Evolutionary conservation across 2,888 invertebrate species (phyloP), one percentile per base, ranked within the genome.

Genomic region (Drosophila gaucha): DNA sequence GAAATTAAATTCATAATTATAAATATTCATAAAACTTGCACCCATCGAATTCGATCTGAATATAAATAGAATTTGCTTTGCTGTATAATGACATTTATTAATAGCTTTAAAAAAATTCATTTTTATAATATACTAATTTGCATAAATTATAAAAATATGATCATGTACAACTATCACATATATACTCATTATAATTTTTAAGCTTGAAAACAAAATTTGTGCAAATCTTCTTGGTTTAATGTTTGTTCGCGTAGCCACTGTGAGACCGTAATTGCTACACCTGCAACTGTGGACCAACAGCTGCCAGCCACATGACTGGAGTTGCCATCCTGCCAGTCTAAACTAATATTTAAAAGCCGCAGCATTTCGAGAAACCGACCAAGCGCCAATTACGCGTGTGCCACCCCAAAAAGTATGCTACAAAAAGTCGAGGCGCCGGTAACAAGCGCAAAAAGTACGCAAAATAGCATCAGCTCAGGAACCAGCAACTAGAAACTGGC

Each of bases 301-400:
- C 71, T 74, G 62, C 49, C 52, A 62, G 54, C 57, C 44, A 46
- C 52, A 67, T 41, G 46, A 16, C 39, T 52, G 22, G 26, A 62
- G 51, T 47, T 50, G 44, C 44, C 16, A 20, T 31, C 12, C 24
- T 43, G 67, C 35, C 47, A 60, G 62, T 65, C 62, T 62, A 49
- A 72, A 60, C 77, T 60, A 68, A 63, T 77, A 84, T 73, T 78
- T 72, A 83, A 79, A 60, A 56, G 71, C 67, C 64, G 58, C 41
- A 60, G 49, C 35, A 38, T 49, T 64, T 46, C 55, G 54, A 56
- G 72, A 43, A 55, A 14, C 62, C 65, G 52, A 50, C 64, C 73
- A 65, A 77, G 69, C 80, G 84, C 80, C 78, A 84, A 84, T 84
- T 76, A 80, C 77, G 80, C 78, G 68, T 68, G 24, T 46, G 49